Conservation (phyloP, 2,888 invertebrate species). For the Teinopalpus imperialis region DNA sequence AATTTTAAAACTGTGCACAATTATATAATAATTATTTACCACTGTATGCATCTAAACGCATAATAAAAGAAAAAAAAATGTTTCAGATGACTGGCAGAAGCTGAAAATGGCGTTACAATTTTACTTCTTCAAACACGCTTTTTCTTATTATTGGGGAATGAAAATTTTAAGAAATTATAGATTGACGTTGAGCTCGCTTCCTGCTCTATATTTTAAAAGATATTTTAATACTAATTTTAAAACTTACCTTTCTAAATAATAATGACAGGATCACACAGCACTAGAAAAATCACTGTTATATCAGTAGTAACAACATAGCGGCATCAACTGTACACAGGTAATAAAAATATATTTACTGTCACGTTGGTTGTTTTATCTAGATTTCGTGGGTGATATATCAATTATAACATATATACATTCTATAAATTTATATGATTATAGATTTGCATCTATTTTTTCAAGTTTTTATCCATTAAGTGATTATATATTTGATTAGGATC, state of each 20-base stretch:
- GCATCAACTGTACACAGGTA: slow-evolving; percentile 26
- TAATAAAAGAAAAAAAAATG: slow-evolving; percentile 52
- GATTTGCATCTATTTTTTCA: no score
- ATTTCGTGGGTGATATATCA: no score
- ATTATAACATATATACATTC: no score
- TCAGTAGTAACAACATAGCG: slow-evolving; percentile 43
- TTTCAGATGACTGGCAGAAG: slow-evolving; percentile 57
- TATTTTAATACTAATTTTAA: slow-evolving; percentile 5
- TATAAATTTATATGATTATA: no score
- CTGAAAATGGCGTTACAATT: slow-evolving; percentile 75
- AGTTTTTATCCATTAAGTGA: no score
- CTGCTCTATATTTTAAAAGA: neutral
- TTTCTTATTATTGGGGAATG: neutral
- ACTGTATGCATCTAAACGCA: slow-evolving; percentile 20
- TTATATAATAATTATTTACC: neutral
- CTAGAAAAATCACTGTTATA: slow-evolving; percentile 62
- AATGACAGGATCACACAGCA: slow-evolving; percentile 73
- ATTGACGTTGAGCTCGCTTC: neutral
- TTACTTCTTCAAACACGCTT: slow-evolving; percentile 41
- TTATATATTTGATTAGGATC: no score
- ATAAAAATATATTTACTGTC: slow-evolving; percentile 25
- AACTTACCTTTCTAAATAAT: slow-evolving; percentile 68
- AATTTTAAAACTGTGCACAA: neutral
- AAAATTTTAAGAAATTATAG: neutral
- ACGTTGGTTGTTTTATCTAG: slow-evolving; percentile 6